Evolutionary conservation across 1,140 invertebrate genomes (phyloP).

Genomic region (Heliconius himera): DNA sequence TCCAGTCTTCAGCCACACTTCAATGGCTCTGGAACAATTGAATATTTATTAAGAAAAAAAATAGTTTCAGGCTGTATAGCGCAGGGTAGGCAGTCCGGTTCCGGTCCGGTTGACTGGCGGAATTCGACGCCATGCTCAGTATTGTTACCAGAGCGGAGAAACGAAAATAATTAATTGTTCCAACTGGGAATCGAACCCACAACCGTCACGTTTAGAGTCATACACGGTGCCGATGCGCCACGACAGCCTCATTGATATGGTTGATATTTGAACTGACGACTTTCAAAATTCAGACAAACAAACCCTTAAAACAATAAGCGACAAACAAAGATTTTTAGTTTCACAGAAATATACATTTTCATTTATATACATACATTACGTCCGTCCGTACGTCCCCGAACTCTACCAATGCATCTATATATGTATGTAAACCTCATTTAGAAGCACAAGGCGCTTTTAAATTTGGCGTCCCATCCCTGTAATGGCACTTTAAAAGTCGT

Average conservation of each 20-base stretch:
- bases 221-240: no score
- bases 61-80: no score
- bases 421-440: constrained; percentile 22
- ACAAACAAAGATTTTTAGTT: background rate
- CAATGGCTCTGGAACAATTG: constrained; percentile 62
- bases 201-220: no score
- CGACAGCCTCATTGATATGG: no score
- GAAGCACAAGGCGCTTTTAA: constrained; percentile 55
- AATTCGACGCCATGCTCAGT: background rate
- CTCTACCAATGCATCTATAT: background rate
- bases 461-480: constrained; percentile 51
- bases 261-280: no score
- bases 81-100: no score
- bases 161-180: no score
- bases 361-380: background rate
- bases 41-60: background rate
- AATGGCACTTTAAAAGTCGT: constrained; percentile 71
- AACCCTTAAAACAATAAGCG: background rate
- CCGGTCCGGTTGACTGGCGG: no score
- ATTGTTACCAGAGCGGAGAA: no score
- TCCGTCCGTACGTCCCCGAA: background rate
- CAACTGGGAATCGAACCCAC: no score
- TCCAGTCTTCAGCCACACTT: constrained; percentile 68
- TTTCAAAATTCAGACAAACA: no score
- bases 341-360: background rate